These are phyloP conservation scores for Nilaparvata lugens DNA, from an alignment of 1,140 invertebrate genomes.

Conservation along the genomic window DNA sequence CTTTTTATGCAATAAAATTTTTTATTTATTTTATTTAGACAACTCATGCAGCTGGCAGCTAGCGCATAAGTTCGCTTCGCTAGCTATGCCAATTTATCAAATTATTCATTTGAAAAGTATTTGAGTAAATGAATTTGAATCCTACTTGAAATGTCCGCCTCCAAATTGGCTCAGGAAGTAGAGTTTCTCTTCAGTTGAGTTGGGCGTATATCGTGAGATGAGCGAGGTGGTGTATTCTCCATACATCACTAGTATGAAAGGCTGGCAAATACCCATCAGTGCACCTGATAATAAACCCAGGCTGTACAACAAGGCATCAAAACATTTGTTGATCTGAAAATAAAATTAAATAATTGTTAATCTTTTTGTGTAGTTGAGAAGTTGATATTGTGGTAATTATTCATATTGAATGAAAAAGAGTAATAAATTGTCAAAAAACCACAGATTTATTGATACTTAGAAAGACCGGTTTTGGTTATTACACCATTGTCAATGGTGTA, in stretches of 20 bases:
- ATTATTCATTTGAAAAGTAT: background rate
- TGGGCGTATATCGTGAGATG: constrained; percentile 46
- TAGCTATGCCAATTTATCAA: no score
- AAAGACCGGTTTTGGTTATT: no score
- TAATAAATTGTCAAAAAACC: no score
- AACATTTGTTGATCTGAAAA: constrained; percentile 46
- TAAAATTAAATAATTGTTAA: constrained; percentile 38
- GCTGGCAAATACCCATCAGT: constrained; percentile 50
- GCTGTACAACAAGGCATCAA: constrained; percentile 43
- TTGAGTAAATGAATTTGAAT: constrained; percentile 20
- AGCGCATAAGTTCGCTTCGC: no score
- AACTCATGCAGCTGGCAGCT: no score
- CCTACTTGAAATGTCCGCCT: constrained; percentile 53
- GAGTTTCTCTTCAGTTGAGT: constrained; percentile 44
- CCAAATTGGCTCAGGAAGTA: constrained; percentile 47
- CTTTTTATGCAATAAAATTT: no score
- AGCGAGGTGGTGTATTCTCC: constrained; percentile 57
- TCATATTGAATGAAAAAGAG: no score
- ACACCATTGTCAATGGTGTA: no score
- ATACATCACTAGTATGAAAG: constrained; percentile 52
- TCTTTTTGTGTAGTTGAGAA: no score
- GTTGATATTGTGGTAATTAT: no score
- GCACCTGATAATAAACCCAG: constrained; percentile 46
- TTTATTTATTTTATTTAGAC: no score
- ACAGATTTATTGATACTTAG: no score